A percentile compares a stretch with the other conserved stretches of the same genome.
Evolutionary conservation across 2,113 vertebrate species (phyloP).

Genomic region (Paracyprichromis sp.): DNA sequence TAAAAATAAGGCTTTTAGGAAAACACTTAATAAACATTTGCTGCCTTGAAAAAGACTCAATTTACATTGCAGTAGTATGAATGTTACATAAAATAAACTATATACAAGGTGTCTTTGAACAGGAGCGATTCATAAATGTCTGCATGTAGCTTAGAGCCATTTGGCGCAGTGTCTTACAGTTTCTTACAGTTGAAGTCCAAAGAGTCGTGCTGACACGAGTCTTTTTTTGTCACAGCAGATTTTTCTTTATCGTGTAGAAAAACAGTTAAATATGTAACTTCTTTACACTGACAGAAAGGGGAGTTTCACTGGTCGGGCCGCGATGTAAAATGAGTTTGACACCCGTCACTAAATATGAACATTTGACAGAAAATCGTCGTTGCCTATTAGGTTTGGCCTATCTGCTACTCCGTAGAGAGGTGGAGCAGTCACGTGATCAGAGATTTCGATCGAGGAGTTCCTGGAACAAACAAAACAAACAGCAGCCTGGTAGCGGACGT

Average conservation of each 20-base stretch:
- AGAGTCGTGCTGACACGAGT: background rate
- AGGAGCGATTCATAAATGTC: background rate
- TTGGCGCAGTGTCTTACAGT: background rate
- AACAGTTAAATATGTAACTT: background rate
- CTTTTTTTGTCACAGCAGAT: background rate
- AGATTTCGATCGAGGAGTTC: conserved; percentile 41
- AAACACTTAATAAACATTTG: background rate
- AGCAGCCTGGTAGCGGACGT: conserved; percentile 5
- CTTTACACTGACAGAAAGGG: background rate
- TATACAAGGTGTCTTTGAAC: background rate
- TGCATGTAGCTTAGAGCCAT: background rate
- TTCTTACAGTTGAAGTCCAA: background rate
- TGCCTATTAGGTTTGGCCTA: background rate
- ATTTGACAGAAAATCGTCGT: background rate
- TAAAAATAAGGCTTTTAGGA: background rate
- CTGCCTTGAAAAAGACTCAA: background rate
- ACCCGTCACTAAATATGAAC: background rate
- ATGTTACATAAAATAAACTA: background rate
- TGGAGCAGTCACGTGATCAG: conserved; percentile 55
- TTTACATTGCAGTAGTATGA: background rate
- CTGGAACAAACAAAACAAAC: conserved; percentile 66
- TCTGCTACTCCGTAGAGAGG: conserved; percentile 48
- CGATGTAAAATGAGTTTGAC: background rate
- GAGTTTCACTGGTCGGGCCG: background rate
- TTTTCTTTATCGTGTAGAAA: background rate